Conservation (phyloP, 2,888 invertebrate species). For the Strigamia transsilvanica region DNA sequence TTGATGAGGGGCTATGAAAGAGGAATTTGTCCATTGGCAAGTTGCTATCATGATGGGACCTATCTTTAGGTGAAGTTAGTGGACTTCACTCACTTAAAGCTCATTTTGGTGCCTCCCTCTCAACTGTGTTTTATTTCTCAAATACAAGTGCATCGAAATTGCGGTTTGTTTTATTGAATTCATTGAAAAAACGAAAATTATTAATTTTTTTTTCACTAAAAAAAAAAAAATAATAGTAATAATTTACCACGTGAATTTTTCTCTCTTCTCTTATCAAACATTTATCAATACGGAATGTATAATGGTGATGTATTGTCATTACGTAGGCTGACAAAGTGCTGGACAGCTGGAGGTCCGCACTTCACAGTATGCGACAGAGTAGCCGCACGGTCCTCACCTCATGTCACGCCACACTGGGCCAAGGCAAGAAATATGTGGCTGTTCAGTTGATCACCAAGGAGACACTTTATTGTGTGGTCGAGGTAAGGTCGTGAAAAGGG, state of each 20-base stretch:
- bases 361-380: conserved; percentile 55
- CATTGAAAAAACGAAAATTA: no score
- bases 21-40: conserved; percentile 49
- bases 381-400: conserved; percentile 54
- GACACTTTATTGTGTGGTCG: conserved; percentile 64
- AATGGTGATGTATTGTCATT: conserved; percentile 40
- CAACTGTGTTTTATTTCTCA: neutral
- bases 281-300: conserved; percentile 6
- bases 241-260: neutral
- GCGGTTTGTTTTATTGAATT: neutral
- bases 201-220: conserved; percentile 2
- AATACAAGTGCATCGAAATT: neutral
- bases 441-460: conserved; percentile 64
- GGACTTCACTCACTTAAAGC: conserved; percentile 20
- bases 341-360: conserved; percentile 45
- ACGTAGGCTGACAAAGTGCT: conserved; percentile 36
- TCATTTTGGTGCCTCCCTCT: neutral
- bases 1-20: conserved; percentile 44
- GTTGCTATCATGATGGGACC: conserved; percentile 31
- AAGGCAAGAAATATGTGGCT: conserved; percentile 63
- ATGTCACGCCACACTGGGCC: conserved; percentile 52
- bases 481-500: conserved; percentile 61
- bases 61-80: conserved; percentile 30
- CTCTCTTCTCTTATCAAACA: neutral
- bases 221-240: neutral